These are phyloP conservation scores for Corythornis cristatus DNA, from an alignment of 2,113 vertebrate species.

Conservation along the genomic window DNA sequence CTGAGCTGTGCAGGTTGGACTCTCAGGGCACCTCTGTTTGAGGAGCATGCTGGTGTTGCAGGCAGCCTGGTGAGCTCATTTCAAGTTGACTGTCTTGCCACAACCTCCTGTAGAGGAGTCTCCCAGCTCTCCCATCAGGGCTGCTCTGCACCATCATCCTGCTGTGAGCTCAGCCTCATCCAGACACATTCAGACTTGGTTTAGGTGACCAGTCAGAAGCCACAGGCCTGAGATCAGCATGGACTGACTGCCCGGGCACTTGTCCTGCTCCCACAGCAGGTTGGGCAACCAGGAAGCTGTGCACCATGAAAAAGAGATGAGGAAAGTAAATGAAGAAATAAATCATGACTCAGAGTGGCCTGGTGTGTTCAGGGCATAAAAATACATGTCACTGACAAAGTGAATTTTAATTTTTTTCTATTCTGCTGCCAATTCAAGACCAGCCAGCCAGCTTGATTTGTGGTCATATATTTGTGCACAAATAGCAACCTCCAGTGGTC, in stretches of 20 bases:
- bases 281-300: too few species aligned
- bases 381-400: not conserved
- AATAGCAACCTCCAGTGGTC: constrained; percentile 41
- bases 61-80: not conserved
- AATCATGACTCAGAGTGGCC: not conserved
- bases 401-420: not conserved
- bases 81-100: not conserved
- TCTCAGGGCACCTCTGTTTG: not conserved
- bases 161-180: too few species aligned
- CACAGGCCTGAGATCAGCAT: too few species aligned
- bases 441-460: not conserved
- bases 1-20: not conserved
- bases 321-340: not conserved
- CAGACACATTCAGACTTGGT: too few species aligned
- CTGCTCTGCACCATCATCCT: too few species aligned
- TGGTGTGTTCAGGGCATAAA: not conserved
- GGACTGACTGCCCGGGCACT: too few species aligned
- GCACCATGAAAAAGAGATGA: not conserved
- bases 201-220: too few species aligned
- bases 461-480: not conserved
- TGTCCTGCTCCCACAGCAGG: too few species aligned
- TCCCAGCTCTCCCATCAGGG: too few species aligned
- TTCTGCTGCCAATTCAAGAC: not conserved
- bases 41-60: fast-evolving
- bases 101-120: not conserved